Evolutionary conservation across 2,797 vertebrate species (phyloP), one percentile per base, ranked within the genome.

Genomic region (Helicolenus hilgendorfi): DNA sequence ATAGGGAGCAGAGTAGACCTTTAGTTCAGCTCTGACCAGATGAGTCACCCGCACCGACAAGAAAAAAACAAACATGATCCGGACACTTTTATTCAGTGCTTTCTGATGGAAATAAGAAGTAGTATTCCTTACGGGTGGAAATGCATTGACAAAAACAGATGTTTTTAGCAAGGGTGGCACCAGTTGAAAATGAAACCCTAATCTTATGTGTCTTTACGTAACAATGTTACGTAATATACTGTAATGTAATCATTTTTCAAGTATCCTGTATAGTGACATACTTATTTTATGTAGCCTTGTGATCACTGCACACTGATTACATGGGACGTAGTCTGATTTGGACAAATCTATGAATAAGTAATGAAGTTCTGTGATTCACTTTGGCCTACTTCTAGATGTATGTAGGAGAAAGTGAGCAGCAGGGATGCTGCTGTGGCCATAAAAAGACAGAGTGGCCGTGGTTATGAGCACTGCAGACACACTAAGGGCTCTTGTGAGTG

Each of bases 1-100:
- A 74, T 20, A 88, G 91, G 94, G 88, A 96, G 64, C 77, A 74
- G 82, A 76, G 80, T 36, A 86, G 85, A 95, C 88, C 88, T 94
- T 88, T 89, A 84, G 90, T 85, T 91, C 83, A 80, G 92, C 76
- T 86, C 64, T 70, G 79, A 90, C 85, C 95, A 97, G 91, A 97
- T 97, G 94, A 94, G 94, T 94, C 94, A 89, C 80, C 60, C 77
- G 82, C 68, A 69, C 64, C 5, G 31, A 68, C 68, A 81, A 88
- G 68, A 89, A 69, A 38, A 72, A 86, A 79, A 92, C 85, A 91
- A 87, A 93, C 78, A 65, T 65, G 56, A 71, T 36, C 31, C n/a
- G 10, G 86, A 60, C 73, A 55, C 67, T 88, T 88, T 89, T 26
- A 71, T 89, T 79, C 69, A 1, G 14, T 71, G 35, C 53, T 73